phyloP scores from a whole-genome alignment of 92 coral and sea anemone species.

The Scolanthus callimorphus region DNA sequence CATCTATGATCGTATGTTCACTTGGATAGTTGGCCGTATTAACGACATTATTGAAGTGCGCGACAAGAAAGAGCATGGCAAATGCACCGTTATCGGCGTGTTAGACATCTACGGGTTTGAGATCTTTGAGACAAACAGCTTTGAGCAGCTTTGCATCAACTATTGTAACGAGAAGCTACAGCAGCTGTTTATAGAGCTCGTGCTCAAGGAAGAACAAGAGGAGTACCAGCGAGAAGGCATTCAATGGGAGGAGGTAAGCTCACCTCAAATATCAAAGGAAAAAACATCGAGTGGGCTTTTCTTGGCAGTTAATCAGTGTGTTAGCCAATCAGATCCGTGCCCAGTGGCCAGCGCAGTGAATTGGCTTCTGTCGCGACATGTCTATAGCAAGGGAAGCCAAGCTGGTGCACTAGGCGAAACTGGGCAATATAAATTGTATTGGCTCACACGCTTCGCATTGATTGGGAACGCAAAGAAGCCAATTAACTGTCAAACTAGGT shows the following conservation, averaged over 20 bases:
- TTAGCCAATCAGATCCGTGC: no score
- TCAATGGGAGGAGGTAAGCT: slow-evolving; percentile 92
- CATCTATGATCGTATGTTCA: slow-evolving; percentile 86
- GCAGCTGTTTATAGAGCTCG: slow-evolving; percentile 92
- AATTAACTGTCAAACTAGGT: no score
- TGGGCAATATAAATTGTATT: no score
- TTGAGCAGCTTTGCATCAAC: slow-evolving; percentile 95
- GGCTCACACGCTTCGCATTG: no score
- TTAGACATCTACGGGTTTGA: slow-evolving; percentile 98
- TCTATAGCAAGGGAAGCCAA: no score
- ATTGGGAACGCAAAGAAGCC: no score
- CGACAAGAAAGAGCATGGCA: slow-evolving; percentile 74
- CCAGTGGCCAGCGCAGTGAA: no score
- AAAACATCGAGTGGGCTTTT: no score
- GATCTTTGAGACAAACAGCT: slow-evolving; percentile 83
- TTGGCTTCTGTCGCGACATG: no score
- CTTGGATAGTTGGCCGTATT: slow-evolving; percentile 91
- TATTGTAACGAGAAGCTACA: slow-evolving; percentile 97
- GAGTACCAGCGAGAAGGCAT: slow-evolving; percentile 93
- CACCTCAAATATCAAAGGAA: no score
- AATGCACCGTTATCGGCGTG: slow-evolving; percentile 94
- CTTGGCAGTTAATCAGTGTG: no score
- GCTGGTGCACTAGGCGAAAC: no score
- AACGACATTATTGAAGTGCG: slow-evolving; percentile 86
- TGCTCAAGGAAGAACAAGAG: slow-evolving; percentile 91